These are phyloP conservation scores for Crax fasciolata DNA, from an alignment of 2,797 vertebrate genomes.

Conservation along the genomic window DNA sequence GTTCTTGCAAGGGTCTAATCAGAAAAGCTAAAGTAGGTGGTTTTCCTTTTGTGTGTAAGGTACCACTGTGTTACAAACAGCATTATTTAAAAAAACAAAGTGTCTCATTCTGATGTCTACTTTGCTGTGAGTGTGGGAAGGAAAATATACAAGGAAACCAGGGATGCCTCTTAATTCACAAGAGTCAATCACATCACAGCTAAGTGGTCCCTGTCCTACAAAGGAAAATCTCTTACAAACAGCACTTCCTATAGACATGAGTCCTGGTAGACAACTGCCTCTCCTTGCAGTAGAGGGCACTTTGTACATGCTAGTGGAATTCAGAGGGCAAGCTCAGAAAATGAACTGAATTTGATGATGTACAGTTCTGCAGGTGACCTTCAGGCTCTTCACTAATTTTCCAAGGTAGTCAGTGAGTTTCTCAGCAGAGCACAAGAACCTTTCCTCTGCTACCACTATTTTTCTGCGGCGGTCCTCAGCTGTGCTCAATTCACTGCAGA, in stretches of 20 bases:
- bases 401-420: neutral
- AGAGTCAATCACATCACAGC: neutral
- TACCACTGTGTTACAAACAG: neutral
- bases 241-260: neutral
- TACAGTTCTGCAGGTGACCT: neutral
- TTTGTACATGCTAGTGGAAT: neutral
- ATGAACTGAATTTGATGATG: neutral
- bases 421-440: neutral
- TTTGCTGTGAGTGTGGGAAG: neutral
- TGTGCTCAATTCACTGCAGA: neutral
- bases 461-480: neutral
- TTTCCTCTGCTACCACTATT: neutral
- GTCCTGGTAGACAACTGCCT: neutral
- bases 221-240: neutral
- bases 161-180: fast-evolving
- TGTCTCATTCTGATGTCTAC: neutral
- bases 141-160: neutral
- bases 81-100: neutral
- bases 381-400: neutral
- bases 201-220: neutral
- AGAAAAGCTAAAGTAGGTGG: neutral
- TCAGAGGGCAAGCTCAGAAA: neutral
- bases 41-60: neutral
- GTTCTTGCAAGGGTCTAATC: neutral
- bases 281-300: neutral